A percentile compares a stretch with the other conserved stretches of the same genome.
These are phyloP conservation scores for Drosophila eugracilis DNA, from an alignment of 1,140 invertebrate genomes.

Conservation along the genomic window DNA sequence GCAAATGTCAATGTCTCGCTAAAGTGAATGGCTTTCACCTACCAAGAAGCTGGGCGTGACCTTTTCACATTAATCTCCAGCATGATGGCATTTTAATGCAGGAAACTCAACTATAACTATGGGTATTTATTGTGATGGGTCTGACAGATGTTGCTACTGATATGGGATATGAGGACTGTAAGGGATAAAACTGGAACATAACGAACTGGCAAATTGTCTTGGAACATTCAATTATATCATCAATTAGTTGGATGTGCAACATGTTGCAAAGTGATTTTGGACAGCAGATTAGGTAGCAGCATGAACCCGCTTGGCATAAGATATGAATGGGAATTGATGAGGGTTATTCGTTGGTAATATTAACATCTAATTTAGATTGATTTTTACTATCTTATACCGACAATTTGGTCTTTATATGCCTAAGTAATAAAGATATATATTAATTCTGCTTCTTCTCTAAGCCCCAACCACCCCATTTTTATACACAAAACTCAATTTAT, in stretches of 20 bases:
- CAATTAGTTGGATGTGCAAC: conserved; percentile 56
- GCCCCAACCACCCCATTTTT: background rate
- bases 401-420: too few relatives aligned
- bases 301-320: conserved; percentile 11
- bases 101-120: conserved; percentile 68
- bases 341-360: conserved; percentile 4
- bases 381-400: too few relatives aligned
- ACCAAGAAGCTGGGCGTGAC: conserved; percentile 63
- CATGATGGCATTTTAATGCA: conserved; percentile 74
- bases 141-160: conserved; percentile 50
- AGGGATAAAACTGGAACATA: conserved; percentile 14
- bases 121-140: conserved; percentile 69
- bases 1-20: conserved; percentile 63
- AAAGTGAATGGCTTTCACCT: conserved; percentile 45
- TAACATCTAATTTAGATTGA: conserved; percentile 30
- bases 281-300: conserved; percentile 29
- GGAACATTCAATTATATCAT: conserved; percentile 66
- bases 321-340: conserved; percentile 8
- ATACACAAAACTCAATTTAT: conserved; percentile 21
- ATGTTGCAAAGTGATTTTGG: conserved; percentile 51
- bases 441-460: too few relatives aligned
- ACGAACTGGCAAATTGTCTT: conserved; percentile 29
- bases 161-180: conserved; percentile 11
- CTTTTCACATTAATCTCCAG: conserved; percentile 78
- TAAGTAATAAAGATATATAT: too few relatives aligned